Conservation (phyloP, 2,888 invertebrate genomes). For the Sinelater perroti region DNA sequence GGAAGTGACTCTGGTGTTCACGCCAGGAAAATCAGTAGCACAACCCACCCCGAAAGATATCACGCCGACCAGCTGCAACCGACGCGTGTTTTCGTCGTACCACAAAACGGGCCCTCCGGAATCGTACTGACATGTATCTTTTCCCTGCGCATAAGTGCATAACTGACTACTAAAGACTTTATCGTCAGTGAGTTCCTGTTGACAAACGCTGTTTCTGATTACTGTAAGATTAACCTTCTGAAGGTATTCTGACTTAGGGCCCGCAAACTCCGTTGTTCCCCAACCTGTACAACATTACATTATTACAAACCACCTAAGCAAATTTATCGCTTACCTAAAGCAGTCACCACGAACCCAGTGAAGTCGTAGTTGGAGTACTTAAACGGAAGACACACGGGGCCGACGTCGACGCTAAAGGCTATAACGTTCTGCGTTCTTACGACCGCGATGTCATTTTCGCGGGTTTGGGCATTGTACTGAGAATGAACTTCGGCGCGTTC, state of each 20-base stretch:
- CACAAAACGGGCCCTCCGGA: conserved; percentile 69
- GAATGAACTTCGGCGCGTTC: conserved; percentile 60
- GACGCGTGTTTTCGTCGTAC: conserved; percentile 58
- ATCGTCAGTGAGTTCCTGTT: conserved; percentile 28
- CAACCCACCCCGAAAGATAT: conserved; percentile 67
- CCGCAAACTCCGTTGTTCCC: conserved; percentile 66
- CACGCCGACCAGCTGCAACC: conserved; percentile 62
- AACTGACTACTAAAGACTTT: conserved; percentile 47
- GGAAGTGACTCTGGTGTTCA: conserved; percentile 66
- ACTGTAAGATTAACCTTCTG: conserved; percentile 66
- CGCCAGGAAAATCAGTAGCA: conserved; percentile 61
- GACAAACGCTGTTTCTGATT: conserved; percentile 61
- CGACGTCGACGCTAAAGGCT: conserved; percentile 63
- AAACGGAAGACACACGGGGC: conserved; percentile 73
- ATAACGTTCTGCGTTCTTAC: conserved; percentile 59
- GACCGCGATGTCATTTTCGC: conserved; percentile 66
- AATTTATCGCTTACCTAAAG: conserved; percentile 60
- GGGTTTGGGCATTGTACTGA: conserved; percentile 44
- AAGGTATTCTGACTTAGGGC: conserved; percentile 62
- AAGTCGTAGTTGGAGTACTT: conserved; percentile 57
- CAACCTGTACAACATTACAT: conserved; percentile 63
- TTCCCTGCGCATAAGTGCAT: conserved; percentile 64
- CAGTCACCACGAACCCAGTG: conserved; percentile 57
- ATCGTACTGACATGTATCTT: conserved; percentile 69
- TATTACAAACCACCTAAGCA: conserved; percentile 10